phyloP scores from a whole-genome alignment of 2,113 vertebrate species.

The Cephalopholis sonnerati region DNA sequence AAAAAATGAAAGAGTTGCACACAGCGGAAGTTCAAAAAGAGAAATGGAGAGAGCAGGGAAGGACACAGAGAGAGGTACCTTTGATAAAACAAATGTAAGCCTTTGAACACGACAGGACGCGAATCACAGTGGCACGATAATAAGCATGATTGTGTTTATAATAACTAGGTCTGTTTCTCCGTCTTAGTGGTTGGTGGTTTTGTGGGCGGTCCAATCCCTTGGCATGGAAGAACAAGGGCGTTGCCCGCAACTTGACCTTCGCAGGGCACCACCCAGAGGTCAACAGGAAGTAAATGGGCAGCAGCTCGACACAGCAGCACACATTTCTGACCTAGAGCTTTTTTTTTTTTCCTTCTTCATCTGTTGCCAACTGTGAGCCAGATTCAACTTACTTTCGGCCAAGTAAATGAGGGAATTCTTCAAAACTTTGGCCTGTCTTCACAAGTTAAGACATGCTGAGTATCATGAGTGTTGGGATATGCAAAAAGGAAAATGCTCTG shows the following conservation, averaged over 20 bases:
- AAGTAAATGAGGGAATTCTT: conserved; percentile 69
- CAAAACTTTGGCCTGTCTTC: conserved; percentile 56
- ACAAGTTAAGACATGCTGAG: conserved; percentile 65
- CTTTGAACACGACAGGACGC: conserved; percentile 74
- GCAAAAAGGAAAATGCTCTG: conserved; percentile 50
- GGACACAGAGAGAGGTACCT: conserved; percentile 36
- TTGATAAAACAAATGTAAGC: conserved; percentile 66
- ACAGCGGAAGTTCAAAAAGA: conserved; percentile 40
- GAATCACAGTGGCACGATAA: conserved; percentile 72
- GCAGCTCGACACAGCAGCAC: conserved; percentile 49
- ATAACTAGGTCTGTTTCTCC: conserved; percentile 69
- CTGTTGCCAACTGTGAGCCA: conserved; percentile 39
- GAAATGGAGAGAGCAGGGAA: conserved; percentile 15
- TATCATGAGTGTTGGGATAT: conserved; percentile 38
- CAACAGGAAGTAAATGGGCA: conserved; percentile 72
- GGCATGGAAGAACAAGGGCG: conserved; percentile 60
- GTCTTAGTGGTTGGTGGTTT: conserved; percentile 69
- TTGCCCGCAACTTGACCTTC: conserved; percentile 63
- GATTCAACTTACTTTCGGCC: conserved; percentile 49
- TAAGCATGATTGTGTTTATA: conserved; percentile 78
- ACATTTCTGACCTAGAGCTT: conserved; percentile 28
- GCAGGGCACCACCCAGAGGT: conserved; percentile 73
- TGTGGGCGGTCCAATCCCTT: conserved; percentile 54
- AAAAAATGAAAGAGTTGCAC: conserved; percentile 35
- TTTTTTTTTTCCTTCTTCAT: conserved; percentile 8